Evolutionary conservation across 2,888 invertebrate genomes (phyloP), one percentile per base, ranked within the genome.

Genomic region (Cryptus armator): DNA sequence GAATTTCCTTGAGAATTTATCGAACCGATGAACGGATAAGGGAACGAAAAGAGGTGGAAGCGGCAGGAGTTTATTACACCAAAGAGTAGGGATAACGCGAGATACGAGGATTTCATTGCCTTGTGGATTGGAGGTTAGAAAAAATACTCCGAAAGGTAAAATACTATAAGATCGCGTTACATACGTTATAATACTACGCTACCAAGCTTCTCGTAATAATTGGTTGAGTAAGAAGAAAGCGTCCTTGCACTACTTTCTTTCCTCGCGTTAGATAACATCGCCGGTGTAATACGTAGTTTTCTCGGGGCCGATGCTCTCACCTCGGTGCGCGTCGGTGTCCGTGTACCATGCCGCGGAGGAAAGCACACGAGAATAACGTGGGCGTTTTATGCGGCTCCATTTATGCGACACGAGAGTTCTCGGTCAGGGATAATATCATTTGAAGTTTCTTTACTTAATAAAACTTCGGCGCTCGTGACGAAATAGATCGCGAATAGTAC

Each of bases 221-320:
- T 89, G 89, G 91, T 91, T 91, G 90, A 90, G 91, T 91, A 92
- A 92, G 91, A 91, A 91, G 91, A 92, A 92, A 92, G 91, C 92
- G 91, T 88, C 91, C 91, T 92, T 92, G 91, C 91, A 91, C 91
- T 89, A 92, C 91, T 92, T 92, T 92, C 91, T 88, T 90, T 90
- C 91, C 14, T 68, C 82, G 79, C 85, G 89, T 92, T 92, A 91
- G 91, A 91, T 92, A 92, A 92, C 90, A 89, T 91, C 89, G 86
- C 81, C 76, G 88, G 29, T 12, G 91, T 91, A 91, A 91, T 91
- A 90, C 89, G 84, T 77, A 88, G 91, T 90, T 90, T 90, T 90
- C 89, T 88, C 88, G 82, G 84, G 82, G 85, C 72, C 82, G 85
- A 85, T 85, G 85, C 82, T 85, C 82, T 79, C 85, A 82, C 85